phyloP scores from a whole-genome alignment of 1,140 invertebrate species.

The Drosophila tristis region DNA sequence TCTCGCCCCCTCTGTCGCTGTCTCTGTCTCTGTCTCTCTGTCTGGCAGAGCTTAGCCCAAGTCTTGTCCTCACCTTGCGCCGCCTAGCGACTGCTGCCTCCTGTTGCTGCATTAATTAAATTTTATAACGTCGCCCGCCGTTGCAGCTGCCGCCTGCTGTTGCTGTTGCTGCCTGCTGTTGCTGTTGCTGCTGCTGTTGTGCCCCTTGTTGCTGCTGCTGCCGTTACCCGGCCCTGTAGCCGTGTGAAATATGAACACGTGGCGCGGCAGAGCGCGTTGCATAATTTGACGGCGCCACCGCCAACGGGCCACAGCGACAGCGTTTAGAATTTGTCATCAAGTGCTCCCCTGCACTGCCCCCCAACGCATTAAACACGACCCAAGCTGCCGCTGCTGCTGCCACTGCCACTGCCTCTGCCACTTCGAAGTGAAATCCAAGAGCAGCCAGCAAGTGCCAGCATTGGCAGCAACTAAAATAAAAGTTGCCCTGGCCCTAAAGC shows the following conservation, averaged over 20 bases:
- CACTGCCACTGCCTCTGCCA: no score
- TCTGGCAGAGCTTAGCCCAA: constrained; percentile 33
- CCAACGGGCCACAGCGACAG: constrained; percentile 32
- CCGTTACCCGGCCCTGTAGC: neutral
- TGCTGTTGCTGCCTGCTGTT: neutral
- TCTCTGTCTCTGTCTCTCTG: neutral
- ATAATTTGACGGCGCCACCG: constrained; percentile 63
- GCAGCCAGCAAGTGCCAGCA: no score
- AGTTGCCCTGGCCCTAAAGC: no score
- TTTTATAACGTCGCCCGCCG: constrained; percentile 63
- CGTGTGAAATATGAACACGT: constrained; percentile 67
- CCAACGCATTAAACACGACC: no score
- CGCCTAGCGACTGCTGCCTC: constrained; percentile 10
- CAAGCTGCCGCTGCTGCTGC: no score
- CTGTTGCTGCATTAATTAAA: constrained; percentile 70
- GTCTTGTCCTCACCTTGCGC: constrained; percentile 25
- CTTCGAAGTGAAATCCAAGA: no score
- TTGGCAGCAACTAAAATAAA: no score
- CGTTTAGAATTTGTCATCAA: constrained; percentile 63
- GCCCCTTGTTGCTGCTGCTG: neutral
- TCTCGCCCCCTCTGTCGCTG: no score
- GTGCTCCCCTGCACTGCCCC: constrained; percentile 16
- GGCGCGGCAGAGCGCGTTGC: constrained; percentile 67
- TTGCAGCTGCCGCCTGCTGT: constrained; percentile 36
- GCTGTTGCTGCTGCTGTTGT: neutral